phyloP scores from a whole-genome alignment of 1,140 invertebrate genomes.

The Dolichoris vasculosae region DNA sequence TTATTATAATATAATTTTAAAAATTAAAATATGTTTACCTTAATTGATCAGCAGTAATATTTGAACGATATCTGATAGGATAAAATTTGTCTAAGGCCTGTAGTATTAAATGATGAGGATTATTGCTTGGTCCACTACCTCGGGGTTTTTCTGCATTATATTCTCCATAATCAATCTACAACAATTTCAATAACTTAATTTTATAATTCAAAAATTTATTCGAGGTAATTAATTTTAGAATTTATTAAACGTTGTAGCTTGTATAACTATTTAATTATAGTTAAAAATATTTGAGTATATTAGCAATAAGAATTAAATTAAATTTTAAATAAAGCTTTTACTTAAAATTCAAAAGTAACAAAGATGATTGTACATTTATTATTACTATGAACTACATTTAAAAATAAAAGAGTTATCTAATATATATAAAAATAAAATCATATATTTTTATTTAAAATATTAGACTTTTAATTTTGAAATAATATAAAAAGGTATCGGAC shows the following conservation, averaged over 20 bases:
- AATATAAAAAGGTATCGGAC: too few relatives aligned
- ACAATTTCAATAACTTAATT: conserved; percentile 9
- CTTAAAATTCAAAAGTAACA: conserved; percentile 27
- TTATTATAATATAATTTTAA: neutral
- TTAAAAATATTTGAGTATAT: too few relatives aligned
- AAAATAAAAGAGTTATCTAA: too few relatives aligned
- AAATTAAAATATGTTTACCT: conserved; percentile 72
- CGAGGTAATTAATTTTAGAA: too few relatives aligned
- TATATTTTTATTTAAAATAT: too few relatives aligned
- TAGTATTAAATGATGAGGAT: conserved; percentile 78
- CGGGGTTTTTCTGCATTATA: conserved; percentile 78
- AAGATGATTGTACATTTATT: neutral
- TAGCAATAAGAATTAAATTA: too few relatives aligned
- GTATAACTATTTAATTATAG: too few relatives aligned
- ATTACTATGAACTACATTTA: too few relatives aligned
- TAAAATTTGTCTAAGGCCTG: conserved; percentile 92
- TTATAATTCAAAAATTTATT: neutral
- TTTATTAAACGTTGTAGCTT: too few relatives aligned
- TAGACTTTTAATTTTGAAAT: too few relatives aligned
- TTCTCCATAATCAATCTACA: conserved; percentile 82
- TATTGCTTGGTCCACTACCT: conserved; percentile 74
- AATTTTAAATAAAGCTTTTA: too few relatives aligned
- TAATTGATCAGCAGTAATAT: conserved; percentile 84
- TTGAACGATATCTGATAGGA: conserved; percentile 88
- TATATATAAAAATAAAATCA: too few relatives aligned